Percentiles rank a stretch among this genome's conserved stretches.
These are phyloP conservation scores for Gallinago undulata DNA, from an alignment of 2,113 vertebrate species.

Conservation along the genomic window DNA sequence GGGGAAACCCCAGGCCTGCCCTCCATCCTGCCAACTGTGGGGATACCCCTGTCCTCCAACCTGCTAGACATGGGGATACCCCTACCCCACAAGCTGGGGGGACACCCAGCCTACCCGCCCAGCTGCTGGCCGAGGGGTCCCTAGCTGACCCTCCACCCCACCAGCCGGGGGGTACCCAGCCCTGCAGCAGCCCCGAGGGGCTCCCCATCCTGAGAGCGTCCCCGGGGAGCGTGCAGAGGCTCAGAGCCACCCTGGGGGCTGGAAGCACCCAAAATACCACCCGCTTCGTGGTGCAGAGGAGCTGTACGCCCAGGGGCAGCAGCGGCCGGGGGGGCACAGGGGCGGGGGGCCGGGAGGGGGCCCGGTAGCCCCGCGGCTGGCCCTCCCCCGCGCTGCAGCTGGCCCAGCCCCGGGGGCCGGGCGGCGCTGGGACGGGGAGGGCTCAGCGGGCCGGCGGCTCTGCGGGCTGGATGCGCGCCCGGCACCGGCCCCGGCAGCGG, in stretches of 20 bases:
- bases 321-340: background rate
- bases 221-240: background rate
- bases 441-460: background rate
- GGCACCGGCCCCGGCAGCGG: background rate
- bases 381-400: background rate
- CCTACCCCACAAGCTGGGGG: background rate
- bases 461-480: background rate
- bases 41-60: background rate
- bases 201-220: background rate
- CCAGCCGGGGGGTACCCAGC: too few species aligned
- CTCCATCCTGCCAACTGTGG: background rate
- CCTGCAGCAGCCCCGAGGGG: background rate
- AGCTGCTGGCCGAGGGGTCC: background rate
- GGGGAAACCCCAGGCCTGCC: background rate
- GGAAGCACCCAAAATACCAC: background rate
- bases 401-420: slow-evolving; percentile 18
- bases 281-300: background rate
- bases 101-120: too few species aligned
- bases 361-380: background rate
- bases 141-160: background rate
- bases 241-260: background rate
- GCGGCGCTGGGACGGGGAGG: background rate
- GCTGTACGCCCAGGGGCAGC: background rate
- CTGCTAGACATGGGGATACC: background rate
- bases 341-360: background rate